Evolutionary conservation across 2,888 invertebrate genomes (phyloP).

Genomic region (Caenorhabditis japonica): DNA sequence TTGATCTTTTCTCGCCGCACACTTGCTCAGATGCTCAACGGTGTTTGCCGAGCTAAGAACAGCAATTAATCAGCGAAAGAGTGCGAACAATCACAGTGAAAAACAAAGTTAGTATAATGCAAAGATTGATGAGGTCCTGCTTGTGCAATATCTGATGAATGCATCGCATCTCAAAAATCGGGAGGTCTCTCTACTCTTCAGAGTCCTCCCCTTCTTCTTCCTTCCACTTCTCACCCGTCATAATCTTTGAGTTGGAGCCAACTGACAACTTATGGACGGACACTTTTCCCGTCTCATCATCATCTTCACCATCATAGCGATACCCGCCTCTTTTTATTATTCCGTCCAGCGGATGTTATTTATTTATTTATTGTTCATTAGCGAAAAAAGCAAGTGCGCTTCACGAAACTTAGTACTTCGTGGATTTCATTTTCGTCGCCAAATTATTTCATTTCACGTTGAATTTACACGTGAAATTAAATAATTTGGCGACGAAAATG

Average conservation of each 20-base stretch:
- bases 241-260: slow-evolving; percentile 50
- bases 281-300: not conserved
- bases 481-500: no score
- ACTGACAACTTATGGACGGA: slow-evolving; percentile 53
- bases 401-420: no score
- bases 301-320: slow-evolving; percentile 23
- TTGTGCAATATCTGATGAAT: slow-evolving; percentile 43
- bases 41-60: slow-evolving; percentile 5
- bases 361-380: no score
- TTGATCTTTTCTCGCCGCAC: slow-evolving; percentile 27
- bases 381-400: no score
- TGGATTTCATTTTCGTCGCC: no score
- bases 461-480: no score
- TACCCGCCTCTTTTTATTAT: no score
- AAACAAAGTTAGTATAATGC: slow-evolving; percentile 46
- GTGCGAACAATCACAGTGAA: slow-evolving; percentile 38
- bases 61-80: not conserved
- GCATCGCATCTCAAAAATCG: slow-evolving; percentile 40
- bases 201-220: no score
- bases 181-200: not conserved
- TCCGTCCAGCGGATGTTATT: no score
- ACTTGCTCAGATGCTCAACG: not conserved
- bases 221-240: no score
- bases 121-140: slow-evolving; percentile 41
- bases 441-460: no score